Evolutionary conservation across 2,797 vertebrate genomes (phyloP).

Genomic region (Emys orbicularis): DNA sequence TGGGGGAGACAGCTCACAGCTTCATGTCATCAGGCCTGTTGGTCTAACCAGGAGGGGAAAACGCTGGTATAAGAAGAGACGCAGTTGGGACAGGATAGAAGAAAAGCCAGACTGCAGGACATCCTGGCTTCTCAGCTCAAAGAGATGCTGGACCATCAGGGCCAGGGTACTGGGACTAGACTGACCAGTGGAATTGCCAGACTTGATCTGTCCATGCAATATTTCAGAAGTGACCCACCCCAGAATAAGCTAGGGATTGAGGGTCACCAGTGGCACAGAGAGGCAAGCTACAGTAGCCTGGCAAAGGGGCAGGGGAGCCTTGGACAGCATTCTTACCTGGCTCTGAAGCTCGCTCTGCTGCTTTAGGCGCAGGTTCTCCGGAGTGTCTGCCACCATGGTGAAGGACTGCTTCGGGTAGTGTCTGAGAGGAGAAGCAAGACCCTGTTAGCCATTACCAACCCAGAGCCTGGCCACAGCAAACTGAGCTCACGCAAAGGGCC

Average conservation of each 20-base stretch:
- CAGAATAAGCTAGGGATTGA: fast-evolving
- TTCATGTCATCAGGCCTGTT: fast-evolving
- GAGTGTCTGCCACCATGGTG: constrained; percentile 96
- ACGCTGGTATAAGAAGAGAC: fast-evolving
- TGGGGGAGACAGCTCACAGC: neutral
- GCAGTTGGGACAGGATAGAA: fast-evolving
- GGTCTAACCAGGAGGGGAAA: neutral
- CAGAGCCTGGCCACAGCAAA: neutral
- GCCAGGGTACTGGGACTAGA: neutral
- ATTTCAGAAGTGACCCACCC: fast-evolving
- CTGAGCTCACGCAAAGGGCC: neutral
- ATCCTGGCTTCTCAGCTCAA: neutral
- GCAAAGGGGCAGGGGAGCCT: neutral
- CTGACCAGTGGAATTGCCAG: neutral
- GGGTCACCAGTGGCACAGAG: fast-evolving
- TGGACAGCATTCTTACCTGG: constrained; percentile 82
- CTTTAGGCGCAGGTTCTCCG: constrained; percentile 97
- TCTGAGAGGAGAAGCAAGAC: constrained; percentile 76
- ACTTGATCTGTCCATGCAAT: fast-evolving
- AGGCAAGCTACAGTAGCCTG: neutral
- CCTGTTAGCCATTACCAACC: fast-evolving
- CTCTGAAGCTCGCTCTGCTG: constrained; percentile 97
- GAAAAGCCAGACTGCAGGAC: fast-evolving
- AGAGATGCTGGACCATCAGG: fast-evolving
- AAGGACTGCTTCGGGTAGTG: constrained; percentile 98